A percentile compares a stretch with the other conserved stretches of the same genome.
Conservation (phyloP, 2,113 vertebrate genomes). For the Columba livia region DNA sequence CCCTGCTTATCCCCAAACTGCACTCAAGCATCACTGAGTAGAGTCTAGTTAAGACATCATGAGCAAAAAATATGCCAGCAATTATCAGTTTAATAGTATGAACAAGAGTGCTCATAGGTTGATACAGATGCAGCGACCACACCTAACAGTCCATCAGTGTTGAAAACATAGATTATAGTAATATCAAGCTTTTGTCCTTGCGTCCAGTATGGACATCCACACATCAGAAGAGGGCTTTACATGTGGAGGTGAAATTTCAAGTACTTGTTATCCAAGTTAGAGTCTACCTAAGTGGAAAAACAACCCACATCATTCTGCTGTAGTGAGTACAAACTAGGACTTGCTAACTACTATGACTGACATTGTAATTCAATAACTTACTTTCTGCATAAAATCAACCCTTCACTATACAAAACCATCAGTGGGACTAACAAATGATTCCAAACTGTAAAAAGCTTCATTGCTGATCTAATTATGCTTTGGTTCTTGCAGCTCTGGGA, state of each 20-base stretch:
- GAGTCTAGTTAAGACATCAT: background rate
- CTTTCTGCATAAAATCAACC: background rate
- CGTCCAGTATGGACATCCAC: background rate
- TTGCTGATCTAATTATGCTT: conserved; percentile 6
- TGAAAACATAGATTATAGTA: rapidly evolving
- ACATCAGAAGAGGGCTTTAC: background rate
- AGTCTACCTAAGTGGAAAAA: background rate
- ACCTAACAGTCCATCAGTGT: background rate
- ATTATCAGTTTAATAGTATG: background rate
- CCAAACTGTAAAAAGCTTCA: conserved; percentile 2
- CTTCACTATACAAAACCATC: background rate
- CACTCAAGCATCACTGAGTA: background rate
- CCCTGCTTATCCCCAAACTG: background rate
- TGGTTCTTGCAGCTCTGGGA: background rate
- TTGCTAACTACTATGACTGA: background rate
- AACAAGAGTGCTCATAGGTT: background rate
- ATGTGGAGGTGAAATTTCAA: background rate
- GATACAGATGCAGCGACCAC: too few relatives aligned
- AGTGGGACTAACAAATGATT: background rate
- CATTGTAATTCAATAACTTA: background rate
- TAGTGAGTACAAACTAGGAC: background rate
- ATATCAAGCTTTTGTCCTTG: background rate
- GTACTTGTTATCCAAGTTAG: background rate
- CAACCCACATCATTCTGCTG: background rate
- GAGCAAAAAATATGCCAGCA: background rate